Conservation (phyloP, 2,888 invertebrate species). For the Leptogaster cylindrica region DNA sequence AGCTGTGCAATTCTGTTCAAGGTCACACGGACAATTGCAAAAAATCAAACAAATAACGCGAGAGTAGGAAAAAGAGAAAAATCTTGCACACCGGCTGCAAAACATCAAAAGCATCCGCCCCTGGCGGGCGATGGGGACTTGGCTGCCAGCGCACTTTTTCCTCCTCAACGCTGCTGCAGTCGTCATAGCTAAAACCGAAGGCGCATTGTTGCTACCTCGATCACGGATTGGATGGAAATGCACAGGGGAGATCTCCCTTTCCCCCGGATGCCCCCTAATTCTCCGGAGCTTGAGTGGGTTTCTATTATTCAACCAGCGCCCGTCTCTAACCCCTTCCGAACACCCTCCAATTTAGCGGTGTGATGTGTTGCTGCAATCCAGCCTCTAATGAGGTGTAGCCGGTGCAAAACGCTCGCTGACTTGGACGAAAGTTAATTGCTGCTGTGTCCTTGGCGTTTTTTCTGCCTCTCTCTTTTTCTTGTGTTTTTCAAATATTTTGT, state of each 20-base stretch:
- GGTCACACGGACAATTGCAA: slow-evolving; percentile 6
- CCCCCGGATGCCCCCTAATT: neutral
- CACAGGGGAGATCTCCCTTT: neutral
- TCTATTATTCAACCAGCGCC: neutral
- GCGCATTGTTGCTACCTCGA: neutral
- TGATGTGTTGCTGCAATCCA: neutral
- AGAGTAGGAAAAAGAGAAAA: slow-evolving; percentile 7
- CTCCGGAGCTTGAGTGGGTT: neutral
- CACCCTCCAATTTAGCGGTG: neutral
- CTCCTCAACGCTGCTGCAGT: neutral
- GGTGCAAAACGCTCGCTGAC: slow-evolving; percentile 8
- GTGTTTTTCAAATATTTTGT: neutral
- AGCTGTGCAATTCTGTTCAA: slow-evolving; percentile 10
- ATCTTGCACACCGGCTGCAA: neutral
- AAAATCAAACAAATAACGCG: neutral
- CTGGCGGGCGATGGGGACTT: no score
- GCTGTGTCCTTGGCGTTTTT: slow-evolving; percentile 9
- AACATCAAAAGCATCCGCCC: slow-evolving; percentile 3
- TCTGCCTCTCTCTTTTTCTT: neutral
- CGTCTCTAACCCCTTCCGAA: neutral
- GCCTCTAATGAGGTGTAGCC: no score
- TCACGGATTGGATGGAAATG: neutral
- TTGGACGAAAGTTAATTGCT: slow-evolving; percentile 4
- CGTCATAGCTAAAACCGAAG: slow-evolving; percentile 6
- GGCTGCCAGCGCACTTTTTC: neutral